Conservation (phyloP, 1,140 invertebrate genomes). For the Nymphalis io region DNA sequence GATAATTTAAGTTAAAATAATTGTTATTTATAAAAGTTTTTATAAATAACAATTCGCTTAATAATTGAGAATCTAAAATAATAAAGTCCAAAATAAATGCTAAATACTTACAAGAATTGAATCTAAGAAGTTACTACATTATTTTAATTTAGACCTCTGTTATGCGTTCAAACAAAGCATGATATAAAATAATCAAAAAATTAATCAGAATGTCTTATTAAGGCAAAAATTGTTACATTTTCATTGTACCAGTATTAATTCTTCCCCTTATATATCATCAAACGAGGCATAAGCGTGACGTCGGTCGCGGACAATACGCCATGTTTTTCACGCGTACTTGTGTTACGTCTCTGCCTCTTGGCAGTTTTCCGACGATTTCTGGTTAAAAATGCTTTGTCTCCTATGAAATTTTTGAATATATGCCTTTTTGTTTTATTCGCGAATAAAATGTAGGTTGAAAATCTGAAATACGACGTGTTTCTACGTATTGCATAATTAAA, state of each 20-base stretch:
- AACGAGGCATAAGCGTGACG: slow-evolving; percentile 40
- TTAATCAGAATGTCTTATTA: no score
- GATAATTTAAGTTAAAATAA: no score
- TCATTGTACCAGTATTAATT: background rate
- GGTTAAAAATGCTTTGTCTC: slow-evolving; percentile 42
- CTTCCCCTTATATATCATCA: background rate
- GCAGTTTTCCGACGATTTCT: slow-evolving; percentile 43
- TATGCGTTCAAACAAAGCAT: no score
- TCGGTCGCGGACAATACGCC: slow-evolving; percentile 46
- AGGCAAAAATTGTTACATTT: no score
- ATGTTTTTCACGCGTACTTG: slow-evolving; percentile 40
- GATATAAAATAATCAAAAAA: no score
- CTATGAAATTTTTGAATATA: slow-evolving; percentile 35
- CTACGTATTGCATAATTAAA: slow-evolving; percentile 36
- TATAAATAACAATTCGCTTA: no score
- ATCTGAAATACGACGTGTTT: slow-evolving; percentile 24
- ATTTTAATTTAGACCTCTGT: no score
- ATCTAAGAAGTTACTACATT: no score
- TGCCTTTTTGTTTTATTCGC: slow-evolving; percentile 30
- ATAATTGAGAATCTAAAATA: no score
- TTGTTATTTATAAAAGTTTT: no score
- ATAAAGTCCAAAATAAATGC: no score
- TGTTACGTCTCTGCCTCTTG: slow-evolving; percentile 38
- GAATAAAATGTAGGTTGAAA: slow-evolving; percentile 34
- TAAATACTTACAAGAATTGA: no score